phyloP scores from a whole-genome alignment of 1,140 invertebrate species.

The Papilio polytes region DNA sequence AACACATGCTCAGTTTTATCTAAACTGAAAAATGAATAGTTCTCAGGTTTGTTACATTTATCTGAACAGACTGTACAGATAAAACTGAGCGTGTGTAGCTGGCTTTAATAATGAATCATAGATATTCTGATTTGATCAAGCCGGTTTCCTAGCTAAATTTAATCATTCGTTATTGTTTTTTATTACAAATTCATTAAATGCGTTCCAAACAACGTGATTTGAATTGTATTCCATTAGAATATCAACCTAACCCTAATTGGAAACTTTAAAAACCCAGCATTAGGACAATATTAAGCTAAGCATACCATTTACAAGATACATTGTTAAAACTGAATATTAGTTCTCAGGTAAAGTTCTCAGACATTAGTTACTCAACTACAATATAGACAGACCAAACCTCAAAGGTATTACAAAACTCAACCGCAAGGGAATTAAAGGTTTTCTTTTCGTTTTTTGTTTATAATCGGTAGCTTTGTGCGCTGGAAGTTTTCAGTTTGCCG shows the following conservation, averaged over 20 bases:
- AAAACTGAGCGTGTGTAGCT: too few relatives aligned
- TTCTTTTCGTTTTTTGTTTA: slow-evolving; percentile 70
- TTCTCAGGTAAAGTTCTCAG: slow-evolving; percentile 30
- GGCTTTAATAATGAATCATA: neutral
- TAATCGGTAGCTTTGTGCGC: slow-evolving; percentile 68
- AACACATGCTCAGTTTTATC: too few relatives aligned
- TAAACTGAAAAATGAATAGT: too few relatives aligned
- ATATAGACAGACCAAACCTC: slow-evolving; percentile 61
- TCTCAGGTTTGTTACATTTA: too few relatives aligned
- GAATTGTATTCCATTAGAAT: too few relatives aligned
- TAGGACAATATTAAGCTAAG: neutral
- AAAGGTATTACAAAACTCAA: slow-evolving; percentile 55
- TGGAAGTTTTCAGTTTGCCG: slow-evolving; percentile 54
- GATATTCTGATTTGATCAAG: neutral
- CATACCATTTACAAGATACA: neutral
- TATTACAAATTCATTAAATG: too few relatives aligned
- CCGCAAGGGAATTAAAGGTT: slow-evolving; percentile 61
- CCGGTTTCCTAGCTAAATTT: too few relatives aligned
- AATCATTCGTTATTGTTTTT: too few relatives aligned
- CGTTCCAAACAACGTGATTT: too few relatives aligned
- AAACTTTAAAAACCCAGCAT: too few relatives aligned
- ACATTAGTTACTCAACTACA: slow-evolving; percentile 38
- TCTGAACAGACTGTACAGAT: too few relatives aligned
- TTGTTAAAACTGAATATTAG: slow-evolving; percentile 1
- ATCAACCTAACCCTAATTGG: too few relatives aligned